These are phyloP conservation scores for Boloria selene DNA, from an alignment of 2,888 invertebrate species.

Conservation along the genomic window DNA sequence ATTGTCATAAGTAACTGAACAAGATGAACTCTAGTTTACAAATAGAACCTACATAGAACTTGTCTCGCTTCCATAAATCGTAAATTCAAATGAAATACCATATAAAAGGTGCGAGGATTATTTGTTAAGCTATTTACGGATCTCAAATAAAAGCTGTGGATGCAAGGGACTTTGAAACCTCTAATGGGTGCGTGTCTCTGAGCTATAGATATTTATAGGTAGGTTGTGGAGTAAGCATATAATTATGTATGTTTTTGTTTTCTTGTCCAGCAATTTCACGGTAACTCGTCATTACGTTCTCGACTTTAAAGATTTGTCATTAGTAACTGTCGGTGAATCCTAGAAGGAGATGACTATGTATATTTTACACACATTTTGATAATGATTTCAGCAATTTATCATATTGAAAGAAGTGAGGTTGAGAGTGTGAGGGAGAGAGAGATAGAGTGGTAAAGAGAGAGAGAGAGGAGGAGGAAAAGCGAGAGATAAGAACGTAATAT, in stretches of 20 bases:
- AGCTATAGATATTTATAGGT: constrained; percentile 6
- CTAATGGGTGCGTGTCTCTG: constrained; percentile 45
- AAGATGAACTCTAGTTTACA: no score
- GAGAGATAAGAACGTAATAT: no score
- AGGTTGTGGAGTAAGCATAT: not conserved
- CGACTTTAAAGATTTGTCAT: constrained; percentile 58
- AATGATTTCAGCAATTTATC: no score
- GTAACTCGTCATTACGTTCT: constrained; percentile 57
- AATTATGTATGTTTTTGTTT: constrained; percentile 42
- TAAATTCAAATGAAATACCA: not conserved
- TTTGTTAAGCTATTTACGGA: constrained; percentile 30
- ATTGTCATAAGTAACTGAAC: no score
- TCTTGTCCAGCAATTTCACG: constrained; percentile 57
- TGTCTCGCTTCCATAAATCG: no score
- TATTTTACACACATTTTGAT: no score
- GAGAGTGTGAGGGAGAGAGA: no score
- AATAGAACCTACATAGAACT: no score
- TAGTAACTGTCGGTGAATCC: constrained; percentile 29
- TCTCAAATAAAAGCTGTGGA: constrained; percentile 37
- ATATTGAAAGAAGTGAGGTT: no score
- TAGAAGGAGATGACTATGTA: not conserved
- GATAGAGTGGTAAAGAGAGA: no score
- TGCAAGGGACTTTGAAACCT: constrained; percentile 31
- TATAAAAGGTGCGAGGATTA: constrained; percentile 16
- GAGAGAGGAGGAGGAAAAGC: no score